phyloP scores from a whole-genome alignment of 2,888 invertebrate species.

The Drosophila longiperda region DNA sequence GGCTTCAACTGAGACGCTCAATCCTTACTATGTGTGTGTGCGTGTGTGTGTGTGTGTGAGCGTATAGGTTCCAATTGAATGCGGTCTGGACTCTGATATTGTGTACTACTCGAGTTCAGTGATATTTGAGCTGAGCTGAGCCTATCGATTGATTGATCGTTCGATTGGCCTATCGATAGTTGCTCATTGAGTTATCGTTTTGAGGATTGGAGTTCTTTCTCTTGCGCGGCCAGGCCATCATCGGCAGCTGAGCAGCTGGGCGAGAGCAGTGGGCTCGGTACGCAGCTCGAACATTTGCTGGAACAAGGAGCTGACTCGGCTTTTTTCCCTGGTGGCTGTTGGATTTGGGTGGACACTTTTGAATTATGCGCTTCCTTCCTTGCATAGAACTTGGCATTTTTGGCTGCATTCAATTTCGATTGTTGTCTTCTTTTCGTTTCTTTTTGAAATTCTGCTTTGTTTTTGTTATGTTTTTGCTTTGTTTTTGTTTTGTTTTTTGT shows the following conservation, averaged over 20 bases:
- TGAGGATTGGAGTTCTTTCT: conserved; percentile 73
- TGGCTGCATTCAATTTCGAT: conserved; percentile 27
- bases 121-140: not conserved
- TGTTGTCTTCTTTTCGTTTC: conserved; percentile 15
- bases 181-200: conserved; percentile 32
- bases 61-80: conserved; percentile 16
- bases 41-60: not conserved
- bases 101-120: conserved; percentile 13
- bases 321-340: conserved; percentile 10
- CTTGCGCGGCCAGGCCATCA: conserved; percentile 82
- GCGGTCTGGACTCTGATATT: conserved; percentile 22
- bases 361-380: conserved; percentile 39
- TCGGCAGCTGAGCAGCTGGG: conserved; percentile 50
- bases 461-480: not conserved
- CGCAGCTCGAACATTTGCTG: conserved; percentile 35
- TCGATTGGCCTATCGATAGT: conserved; percentile 36
- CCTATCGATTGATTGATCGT: conserved; percentile 11
- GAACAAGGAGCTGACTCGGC: conserved; percentile 8
- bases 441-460: not conserved
- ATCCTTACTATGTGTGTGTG: conserved; percentile 4
- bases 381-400: conserved; percentile 68
- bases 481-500: not conserved
- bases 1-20: conserved; percentile 19
- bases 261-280: conserved; percentile 19
- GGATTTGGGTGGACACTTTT: conserved; percentile 39